Percentiles rank a stretch among this genome's conserved stretches.
phyloP scores from a whole-genome alignment of 2,113 vertebrate genomes.

The Heterochromis multidens region DNA sequence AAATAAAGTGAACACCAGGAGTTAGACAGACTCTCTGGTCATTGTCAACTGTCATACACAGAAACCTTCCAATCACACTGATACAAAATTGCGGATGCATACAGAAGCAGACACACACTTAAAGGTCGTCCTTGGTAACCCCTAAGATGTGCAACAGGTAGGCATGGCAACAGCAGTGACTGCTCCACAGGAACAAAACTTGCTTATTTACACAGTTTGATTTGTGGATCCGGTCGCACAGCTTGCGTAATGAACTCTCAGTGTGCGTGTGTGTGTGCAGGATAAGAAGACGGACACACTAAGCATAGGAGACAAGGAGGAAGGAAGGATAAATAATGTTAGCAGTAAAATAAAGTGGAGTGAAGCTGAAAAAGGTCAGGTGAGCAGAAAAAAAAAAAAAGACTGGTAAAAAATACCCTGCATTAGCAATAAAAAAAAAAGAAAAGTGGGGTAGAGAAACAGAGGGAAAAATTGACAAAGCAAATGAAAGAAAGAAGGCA shows the following conservation, averaged over 20 bases:
- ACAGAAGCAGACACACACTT: conserved; percentile 28
- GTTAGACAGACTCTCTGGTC: conserved; percentile 16
- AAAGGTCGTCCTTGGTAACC: conserved; percentile 51
- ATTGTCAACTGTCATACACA: conserved; percentile 16
- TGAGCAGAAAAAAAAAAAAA: background rate
- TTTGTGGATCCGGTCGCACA: conserved; percentile 54
- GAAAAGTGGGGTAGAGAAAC: background rate
- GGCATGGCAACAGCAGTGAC: conserved; percentile 49
- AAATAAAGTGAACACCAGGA: conserved; percentile 9
- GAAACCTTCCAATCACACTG: background rate
- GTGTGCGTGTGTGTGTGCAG: background rate
- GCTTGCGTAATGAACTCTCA: conserved; percentile 46
- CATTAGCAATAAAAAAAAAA: background rate
- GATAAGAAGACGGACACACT: background rate
- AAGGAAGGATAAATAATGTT: background rate
- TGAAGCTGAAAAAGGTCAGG: background rate
- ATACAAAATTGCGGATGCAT: background rate
- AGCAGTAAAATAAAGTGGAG: background rate
- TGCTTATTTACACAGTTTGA: conserved; percentile 64
- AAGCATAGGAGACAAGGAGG: background rate
- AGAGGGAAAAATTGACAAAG: background rate
- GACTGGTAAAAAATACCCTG: background rate
- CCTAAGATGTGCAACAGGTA: conserved; percentile 59
- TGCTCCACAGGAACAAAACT: conserved; percentile 47
- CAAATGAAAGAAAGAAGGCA: background rate